A percentile compares a stretch with the other conserved stretches of the same genome.
These are phyloP conservation scores for Lordiphosa collinella DNA, from an alignment of 1,140 invertebrate species.

Conservation along the genomic window DNA sequence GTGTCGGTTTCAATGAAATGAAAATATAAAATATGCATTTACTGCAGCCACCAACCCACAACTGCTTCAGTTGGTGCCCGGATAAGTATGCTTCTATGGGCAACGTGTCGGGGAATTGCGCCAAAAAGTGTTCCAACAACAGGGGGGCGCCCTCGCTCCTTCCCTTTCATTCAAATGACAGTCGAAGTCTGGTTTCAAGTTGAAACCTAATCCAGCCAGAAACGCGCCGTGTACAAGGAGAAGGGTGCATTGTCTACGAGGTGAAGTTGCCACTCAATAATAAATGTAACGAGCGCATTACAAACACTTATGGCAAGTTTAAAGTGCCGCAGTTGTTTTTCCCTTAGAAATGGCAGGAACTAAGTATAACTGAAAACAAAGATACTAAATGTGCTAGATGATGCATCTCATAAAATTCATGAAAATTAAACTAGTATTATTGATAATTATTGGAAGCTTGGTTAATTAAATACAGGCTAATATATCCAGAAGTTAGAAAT, in stretches of 20 bases:
- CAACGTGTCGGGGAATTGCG: conserved; percentile 63
- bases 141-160: neutral
- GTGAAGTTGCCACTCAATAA: conserved; percentile 64
- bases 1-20: conserved; percentile 73
- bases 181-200: neutral
- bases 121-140: conserved; percentile 37
- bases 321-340: conserved; percentile 41
- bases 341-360: conserved; percentile 17
- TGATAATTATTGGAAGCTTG: too few species aligned
- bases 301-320: conserved; percentile 72
- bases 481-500: too few species aligned
- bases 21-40: conserved; percentile 77
- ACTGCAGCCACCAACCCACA: conserved; percentile 30
- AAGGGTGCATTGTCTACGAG: conserved; percentile 44
- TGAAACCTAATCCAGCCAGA: conserved; percentile 22
- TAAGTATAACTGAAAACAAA: conserved; percentile 25
- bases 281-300: conserved; percentile 74
- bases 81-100: conserved; percentile 60
- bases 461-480: too few species aligned
- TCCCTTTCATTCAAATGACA: conserved; percentile 58
- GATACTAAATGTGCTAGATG: conserved; percentile 5
- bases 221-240: neutral
- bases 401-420: too few species aligned
- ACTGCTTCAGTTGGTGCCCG: conserved; percentile 17
- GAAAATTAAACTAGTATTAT: too few species aligned